Conservation (phyloP, 1,140 invertebrate species). For the Eumaeus atala region DNA sequence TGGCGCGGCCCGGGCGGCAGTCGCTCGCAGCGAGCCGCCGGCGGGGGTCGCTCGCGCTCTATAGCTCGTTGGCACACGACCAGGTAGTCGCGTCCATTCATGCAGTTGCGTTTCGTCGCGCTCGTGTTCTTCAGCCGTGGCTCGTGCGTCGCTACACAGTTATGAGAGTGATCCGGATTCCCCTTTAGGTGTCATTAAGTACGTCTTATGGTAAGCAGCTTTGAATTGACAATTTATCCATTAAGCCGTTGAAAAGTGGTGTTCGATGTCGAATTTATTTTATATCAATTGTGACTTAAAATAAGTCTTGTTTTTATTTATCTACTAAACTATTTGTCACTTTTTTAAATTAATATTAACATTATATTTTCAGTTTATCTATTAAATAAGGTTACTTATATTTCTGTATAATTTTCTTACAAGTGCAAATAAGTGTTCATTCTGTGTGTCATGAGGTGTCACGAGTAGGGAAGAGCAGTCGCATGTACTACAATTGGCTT, state of each 20-base stretch:
- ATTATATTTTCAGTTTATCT: no score
- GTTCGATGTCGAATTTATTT: no score
- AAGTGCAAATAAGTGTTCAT: constrained; percentile 30
- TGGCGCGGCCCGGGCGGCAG: constrained; percentile 62
- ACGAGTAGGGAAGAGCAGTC: constrained; percentile 56
- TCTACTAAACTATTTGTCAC: no score
- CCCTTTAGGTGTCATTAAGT: constrained; percentile 6
- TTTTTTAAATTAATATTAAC: no score
- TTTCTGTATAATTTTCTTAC: no score
- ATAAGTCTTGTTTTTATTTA: no score
- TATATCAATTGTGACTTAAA: no score
- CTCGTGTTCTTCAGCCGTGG: not conserved
- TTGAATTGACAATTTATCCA: not conserved
- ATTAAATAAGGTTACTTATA: no score
- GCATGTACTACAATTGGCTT: constrained; percentile 47
- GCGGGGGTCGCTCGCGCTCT: constrained; percentile 44
- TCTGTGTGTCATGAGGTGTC: constrained; percentile 35
- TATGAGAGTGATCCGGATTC: not conserved
- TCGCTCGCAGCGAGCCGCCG: constrained; percentile 58
- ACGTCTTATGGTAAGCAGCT: not conserved
- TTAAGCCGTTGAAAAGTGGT: no score
- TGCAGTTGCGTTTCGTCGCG: constrained; percentile 50
- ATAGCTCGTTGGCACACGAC: constrained; percentile 32
- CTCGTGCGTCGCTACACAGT: constrained; percentile 4
- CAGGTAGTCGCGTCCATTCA: constrained; percentile 40